Evolutionary conservation across 2,888 invertebrate species (phyloP).

Genomic region (Ochropleura plecta): DNA sequence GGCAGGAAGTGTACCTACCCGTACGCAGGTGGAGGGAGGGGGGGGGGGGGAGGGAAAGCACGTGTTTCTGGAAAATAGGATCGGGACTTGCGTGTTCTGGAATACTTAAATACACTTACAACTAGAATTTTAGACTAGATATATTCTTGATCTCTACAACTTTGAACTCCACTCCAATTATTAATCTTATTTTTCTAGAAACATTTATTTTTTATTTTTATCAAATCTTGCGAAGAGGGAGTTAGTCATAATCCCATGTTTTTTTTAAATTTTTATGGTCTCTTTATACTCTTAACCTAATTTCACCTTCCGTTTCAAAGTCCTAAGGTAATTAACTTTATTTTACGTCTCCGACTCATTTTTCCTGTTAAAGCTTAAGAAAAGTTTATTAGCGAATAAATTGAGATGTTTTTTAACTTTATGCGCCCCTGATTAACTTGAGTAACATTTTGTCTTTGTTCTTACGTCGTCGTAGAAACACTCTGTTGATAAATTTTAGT

Average conservation of each 20-base stretch:
- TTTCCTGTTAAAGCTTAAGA: constrained; percentile 49
- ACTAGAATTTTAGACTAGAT: constrained; percentile 13
- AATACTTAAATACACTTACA: constrained; percentile 30
- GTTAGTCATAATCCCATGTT: neutral
- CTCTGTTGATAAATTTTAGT: constrained; percentile 70
- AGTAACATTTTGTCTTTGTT: constrained; percentile 53
- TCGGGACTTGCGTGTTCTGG: constrained; percentile 27
- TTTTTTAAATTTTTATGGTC: constrained; percentile 1
- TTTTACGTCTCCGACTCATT: constrained; percentile 46
- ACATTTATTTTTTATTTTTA: neutral
- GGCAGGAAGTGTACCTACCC: constrained; percentile 58
- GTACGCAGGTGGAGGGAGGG: constrained; percentile 14
- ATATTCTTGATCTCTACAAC: constrained; percentile 48
- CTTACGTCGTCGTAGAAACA: constrained; percentile 38
- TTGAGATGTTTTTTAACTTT: constrained; percentile 43
- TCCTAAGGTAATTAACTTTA: constrained; percentile 46
- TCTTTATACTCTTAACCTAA: constrained; percentile 5
- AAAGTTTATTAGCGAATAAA: constrained; percentile 49
- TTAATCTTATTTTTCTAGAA: no score
- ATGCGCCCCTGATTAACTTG: constrained; percentile 49
- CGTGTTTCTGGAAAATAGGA: constrained; percentile 22
- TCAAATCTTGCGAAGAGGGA: neutral
- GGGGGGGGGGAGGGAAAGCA: constrained; percentile 25
- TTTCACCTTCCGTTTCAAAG: constrained; percentile 26
- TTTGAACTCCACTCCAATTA: constrained; percentile 14